Conservation (phyloP, 2,797 vertebrate species). For the Phoebastria nigripes region DNA sequence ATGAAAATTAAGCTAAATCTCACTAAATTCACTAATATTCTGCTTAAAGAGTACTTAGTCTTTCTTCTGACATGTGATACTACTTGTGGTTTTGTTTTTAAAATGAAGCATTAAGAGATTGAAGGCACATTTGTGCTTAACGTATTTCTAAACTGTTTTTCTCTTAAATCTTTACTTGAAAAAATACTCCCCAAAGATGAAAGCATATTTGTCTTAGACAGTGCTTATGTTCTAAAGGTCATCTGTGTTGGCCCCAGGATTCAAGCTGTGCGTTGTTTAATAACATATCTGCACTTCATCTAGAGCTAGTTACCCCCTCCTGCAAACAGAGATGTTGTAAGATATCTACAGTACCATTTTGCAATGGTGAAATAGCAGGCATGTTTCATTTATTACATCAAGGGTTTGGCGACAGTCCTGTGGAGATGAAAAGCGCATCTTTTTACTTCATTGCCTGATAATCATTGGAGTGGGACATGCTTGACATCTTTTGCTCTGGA, state of each 20-base stretch:
- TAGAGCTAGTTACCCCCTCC: constrained; percentile 79
- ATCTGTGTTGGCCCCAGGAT: constrained; percentile 54
- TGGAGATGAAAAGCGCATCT: constrained; percentile 74
- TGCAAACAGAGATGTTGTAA: constrained; percentile 79
- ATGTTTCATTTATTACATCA: constrained; percentile 69
- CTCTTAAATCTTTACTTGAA: constrained; percentile 65
- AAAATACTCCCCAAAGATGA: constrained; percentile 55
- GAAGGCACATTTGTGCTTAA: constrained; percentile 53
- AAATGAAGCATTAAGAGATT: constrained; percentile 38
- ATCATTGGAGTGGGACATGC: constrained; percentile 43
- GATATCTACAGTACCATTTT: constrained; percentile 66
- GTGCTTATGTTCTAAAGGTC: constrained; percentile 65
- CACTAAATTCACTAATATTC: background rate
- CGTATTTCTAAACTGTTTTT: constrained; percentile 45
- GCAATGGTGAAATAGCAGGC: constrained; percentile 58
- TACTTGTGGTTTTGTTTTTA: constrained; percentile 49
- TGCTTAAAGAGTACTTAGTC: background rate
- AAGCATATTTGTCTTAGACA: constrained; percentile 67
- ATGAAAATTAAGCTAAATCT: background rate
- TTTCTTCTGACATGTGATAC: constrained; percentile 38
- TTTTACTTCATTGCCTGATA: constrained; percentile 68
- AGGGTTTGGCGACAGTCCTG: constrained; percentile 65
- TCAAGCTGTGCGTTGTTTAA: constrained; percentile 70
- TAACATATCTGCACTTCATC: constrained; percentile 72
- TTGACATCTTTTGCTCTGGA: constrained; percentile 56